phyloP scores from a whole-genome alignment of 2,113 vertebrate genomes.

The Arenaria interpres region DNA sequence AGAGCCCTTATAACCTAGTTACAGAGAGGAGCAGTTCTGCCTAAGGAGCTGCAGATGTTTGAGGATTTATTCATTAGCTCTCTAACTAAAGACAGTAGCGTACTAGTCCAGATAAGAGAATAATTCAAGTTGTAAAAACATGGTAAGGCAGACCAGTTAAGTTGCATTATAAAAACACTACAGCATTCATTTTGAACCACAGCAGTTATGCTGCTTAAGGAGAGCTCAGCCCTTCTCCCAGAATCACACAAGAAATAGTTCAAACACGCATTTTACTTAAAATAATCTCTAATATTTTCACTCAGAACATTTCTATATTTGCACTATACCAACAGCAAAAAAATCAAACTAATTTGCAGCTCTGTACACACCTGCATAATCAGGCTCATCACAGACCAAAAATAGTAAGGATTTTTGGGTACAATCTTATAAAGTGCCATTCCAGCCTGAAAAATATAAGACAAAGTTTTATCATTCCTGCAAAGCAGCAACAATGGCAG shows the following conservation, averaged over 20 bases:
- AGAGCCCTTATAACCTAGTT: not conserved
- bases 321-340: not conserved
- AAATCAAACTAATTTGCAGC: not conserved
- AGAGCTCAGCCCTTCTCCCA: not conserved
- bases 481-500: not conserved
- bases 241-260: not conserved
- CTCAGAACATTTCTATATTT: not conserved
- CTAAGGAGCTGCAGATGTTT: not conserved
- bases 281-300: not conserved
- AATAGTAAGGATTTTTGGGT: conserved; percentile 98
- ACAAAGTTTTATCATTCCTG: not conserved
- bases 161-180: not conserved
- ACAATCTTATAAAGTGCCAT: conserved; percentile 99
- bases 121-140: not conserved
- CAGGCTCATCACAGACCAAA: conserved; percentile 99
- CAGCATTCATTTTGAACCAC: not conserved
- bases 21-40: not conserved
- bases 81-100: not conserved
- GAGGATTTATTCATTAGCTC: not conserved
- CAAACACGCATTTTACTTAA: not conserved
- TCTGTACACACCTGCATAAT: conserved; percentile 92
- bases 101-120: not conserved
- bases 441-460: conserved; percentile 87
- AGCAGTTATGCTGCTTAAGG: not conserved
- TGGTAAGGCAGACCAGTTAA: not conserved